Base-by-base conservation (phyloP, 2,797 vertebrate genomes). In the Cygnus olor region DNA sequence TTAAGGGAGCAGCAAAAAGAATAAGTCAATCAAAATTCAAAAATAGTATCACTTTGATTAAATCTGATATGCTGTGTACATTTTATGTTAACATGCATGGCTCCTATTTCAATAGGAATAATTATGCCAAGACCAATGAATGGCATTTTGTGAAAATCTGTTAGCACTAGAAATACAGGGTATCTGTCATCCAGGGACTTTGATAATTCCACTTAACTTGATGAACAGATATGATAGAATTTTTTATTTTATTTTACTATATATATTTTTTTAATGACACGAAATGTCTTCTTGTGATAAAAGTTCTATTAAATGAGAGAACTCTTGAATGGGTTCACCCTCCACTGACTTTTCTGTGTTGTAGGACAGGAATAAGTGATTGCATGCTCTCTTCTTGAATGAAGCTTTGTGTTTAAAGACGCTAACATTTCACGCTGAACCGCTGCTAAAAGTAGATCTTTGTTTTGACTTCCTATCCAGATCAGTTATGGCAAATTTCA, bases 31-130 rank as follows among this genome's bases (percentile, higher is more conserved):
- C 74, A 84, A 61, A 88, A 13, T 60, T 76, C 47, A 70, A 70
- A 94, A 82, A 54, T 51, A 94, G 12, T 25, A 54, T 76, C 65
- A 34, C 44, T 91, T 86, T 82, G 68, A 79, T 93, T 81, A 80
- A 85, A 77, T 16, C 32, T 68, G 68, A 76, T 86, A 30, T 38
- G 8, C 30, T 22, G n/a, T 0, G 4, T 83, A 51, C 0, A 0
- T 63, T 60, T 83, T 89, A 17, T 49, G 5, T 73, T 94, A 89
- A 49, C 30, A 45, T 24, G 36, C 6, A 0, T 81, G 56, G 30
- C 38, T 94, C n/a, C n/a, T 70, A 27, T 73, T 95, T 89, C 68
- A 77, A 68, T 88, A 64, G 61, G 56, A 89, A 27, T 82, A 90
- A 74, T 78, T 87, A 34, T 54, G 65, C 68, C 66, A 86, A 81